Percentiles rank a stretch among this genome's conserved stretches.
phyloP scores from a whole-genome alignment of 2,113 vertebrate genomes.

The Pelmatolapia mariae region DNA sequence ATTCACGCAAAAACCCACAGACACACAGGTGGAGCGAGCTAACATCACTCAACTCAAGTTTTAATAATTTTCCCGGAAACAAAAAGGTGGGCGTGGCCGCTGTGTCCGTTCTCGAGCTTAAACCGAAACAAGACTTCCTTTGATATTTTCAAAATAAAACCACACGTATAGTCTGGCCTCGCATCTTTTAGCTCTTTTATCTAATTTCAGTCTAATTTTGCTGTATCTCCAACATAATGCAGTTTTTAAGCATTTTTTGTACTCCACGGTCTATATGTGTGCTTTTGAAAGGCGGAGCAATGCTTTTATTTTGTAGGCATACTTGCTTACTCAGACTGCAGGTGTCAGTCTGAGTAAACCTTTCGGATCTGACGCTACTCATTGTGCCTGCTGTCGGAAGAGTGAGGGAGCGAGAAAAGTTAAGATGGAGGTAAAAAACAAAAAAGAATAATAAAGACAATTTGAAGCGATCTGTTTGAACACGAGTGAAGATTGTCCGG shows the following conservation, averaged over 20 bases:
- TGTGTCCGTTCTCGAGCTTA: accelerated
- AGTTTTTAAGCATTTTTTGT: accelerated
- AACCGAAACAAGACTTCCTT: background rate
- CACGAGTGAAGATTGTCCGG: background rate
- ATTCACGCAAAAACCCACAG: background rate
- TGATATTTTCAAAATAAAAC: background rate
- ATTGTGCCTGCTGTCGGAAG: background rate
- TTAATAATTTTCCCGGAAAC: background rate
- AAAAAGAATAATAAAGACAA: background rate
- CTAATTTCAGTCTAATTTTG: background rate
- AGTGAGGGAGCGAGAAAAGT: background rate
- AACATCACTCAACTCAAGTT: background rate
- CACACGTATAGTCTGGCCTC: background rate
- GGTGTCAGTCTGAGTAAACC: background rate
- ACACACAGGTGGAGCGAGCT: background rate
- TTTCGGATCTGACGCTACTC: background rate
- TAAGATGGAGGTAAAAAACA: slow-evolving; percentile 34
- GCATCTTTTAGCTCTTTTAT: background rate
- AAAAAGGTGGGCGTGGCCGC: background rate
- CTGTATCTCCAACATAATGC: background rate
- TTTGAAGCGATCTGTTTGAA: accelerated
- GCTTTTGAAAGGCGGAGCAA: background rate
- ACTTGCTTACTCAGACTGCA: background rate
- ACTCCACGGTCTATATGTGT: background rate
- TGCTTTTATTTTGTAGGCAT: slow-evolving; percentile 7